Evolutionary conservation across 2,888 invertebrate genomes (phyloP).

Genomic region (Lochmaea capreae): DNA sequence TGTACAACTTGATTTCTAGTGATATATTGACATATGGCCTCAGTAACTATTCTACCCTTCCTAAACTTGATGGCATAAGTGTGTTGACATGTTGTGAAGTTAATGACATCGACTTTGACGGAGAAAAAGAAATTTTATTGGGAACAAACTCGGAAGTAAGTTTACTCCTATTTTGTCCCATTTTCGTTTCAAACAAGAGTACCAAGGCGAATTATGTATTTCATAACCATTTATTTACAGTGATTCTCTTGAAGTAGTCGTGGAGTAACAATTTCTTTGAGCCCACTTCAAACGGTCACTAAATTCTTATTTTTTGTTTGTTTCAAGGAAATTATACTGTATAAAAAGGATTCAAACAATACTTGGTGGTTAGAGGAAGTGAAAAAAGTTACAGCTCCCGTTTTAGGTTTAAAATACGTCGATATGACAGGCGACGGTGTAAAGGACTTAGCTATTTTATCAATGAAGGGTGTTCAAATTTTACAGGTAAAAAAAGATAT

Average conservation of each 20-base stretch:
- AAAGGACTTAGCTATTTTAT: conserved; percentile 74
- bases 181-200: no score
- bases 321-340: conserved; percentile 67
- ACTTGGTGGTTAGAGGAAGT: conserved; percentile 67
- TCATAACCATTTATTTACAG: no score
- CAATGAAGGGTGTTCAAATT: conserved; percentile 75
- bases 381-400: conserved; percentile 71
- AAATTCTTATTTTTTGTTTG: not conserved
- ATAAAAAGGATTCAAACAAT: conserved; percentile 63
- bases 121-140: conserved; percentile 74
- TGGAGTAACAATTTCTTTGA: no score
- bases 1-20: conserved; percentile 57
- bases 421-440: conserved; percentile 77
- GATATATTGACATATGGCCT: conserved; percentile 67
- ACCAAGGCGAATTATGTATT: no score
- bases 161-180: not conserved
- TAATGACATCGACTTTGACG: conserved; percentile 79
- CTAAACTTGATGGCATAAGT: conserved; percentile 70
- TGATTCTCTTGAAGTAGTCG: no score
- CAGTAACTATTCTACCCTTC: conserved; percentile 64
- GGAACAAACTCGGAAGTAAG: conserved; percentile 75
- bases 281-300: not conserved
- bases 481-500: conserved; percentile 67
- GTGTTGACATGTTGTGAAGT: conserved; percentile 72
- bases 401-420: conserved; percentile 71